These are phyloP conservation scores for Porites lutea DNA, from an alignment of 64 coral and sea anemone genomes.

Conservation along the genomic window DNA sequence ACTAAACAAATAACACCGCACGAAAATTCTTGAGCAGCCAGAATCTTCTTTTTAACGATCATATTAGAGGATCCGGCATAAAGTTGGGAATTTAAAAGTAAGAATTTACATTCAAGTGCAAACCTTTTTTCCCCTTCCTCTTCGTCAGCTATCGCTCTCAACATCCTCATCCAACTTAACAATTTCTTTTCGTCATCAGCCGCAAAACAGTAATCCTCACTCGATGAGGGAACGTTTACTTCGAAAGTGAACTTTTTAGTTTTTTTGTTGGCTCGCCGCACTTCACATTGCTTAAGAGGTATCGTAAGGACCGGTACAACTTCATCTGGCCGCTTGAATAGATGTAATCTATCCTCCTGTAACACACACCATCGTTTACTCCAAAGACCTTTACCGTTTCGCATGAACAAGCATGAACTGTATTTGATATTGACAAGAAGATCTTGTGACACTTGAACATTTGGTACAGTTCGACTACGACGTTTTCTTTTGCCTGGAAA, in stretches of 20 bases:
- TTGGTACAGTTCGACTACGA: slow-evolving; percentile 78
- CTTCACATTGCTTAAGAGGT: slow-evolving; percentile 30
- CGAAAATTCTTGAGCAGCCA: no score
- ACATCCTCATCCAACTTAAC: slow-evolving; percentile 48
- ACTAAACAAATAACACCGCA: no score
- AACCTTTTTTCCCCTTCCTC: background rate
- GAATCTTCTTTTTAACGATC: no score
- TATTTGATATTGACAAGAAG: slow-evolving; percentile 76
- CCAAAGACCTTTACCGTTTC: slow-evolving; percentile 71
- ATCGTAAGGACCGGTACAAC: slow-evolving; percentile 39
- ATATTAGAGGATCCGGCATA: no score
- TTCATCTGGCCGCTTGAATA: slow-evolving; percentile 75
- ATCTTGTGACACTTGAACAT: slow-evolving; percentile 54
- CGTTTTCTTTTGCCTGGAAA: slow-evolving; percentile 59
- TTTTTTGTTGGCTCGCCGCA: slow-evolving; percentile 17
- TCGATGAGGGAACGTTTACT: slow-evolving; percentile 52
- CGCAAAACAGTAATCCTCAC: slow-evolving; percentile 61
- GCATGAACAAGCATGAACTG: slow-evolving; percentile 75
- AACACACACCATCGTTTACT: slow-evolving; percentile 85
- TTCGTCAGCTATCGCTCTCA: slow-evolving; percentile 35
- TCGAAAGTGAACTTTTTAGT: slow-evolving; percentile 65
- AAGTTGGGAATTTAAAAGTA: no score
- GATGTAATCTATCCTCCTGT: slow-evolving; percentile 80
- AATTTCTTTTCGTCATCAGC: slow-evolving; percentile 46
- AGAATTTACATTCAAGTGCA: background rate